Conservation (phyloP, 1,140 invertebrate species). For the Hestina assimilis region DNA sequence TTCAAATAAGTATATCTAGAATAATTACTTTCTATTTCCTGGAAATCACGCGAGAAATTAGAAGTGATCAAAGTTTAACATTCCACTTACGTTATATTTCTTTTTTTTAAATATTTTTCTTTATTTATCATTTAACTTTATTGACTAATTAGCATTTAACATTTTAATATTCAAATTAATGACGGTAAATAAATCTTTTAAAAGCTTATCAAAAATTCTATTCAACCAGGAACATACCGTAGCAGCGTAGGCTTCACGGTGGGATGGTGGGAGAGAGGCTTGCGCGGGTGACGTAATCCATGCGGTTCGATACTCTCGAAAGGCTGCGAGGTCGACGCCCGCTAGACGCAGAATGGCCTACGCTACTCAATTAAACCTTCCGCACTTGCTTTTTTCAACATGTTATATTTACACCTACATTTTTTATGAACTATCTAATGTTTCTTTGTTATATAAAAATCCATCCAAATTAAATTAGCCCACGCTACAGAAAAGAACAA, state of each 20-base stretch:
- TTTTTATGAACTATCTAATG: neutral
- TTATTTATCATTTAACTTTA: no score
- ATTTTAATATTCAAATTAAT: no score
- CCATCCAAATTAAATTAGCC: no score
- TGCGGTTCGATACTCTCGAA: slow-evolving; percentile 74
- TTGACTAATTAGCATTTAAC: no score
- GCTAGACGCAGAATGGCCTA: slow-evolving; percentile 73
- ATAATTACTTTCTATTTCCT: no score
- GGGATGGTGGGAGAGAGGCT: slow-evolving; percentile 38
- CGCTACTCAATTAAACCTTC: slow-evolving; percentile 68
- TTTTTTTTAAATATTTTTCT: no score
- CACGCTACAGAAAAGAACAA: no score
- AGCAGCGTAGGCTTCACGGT: slow-evolving; percentile 23
- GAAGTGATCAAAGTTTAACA: no score
- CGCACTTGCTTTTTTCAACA: slow-evolving; percentile 43
- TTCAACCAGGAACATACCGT: slow-evolving; percentile 5
- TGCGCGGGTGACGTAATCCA: slow-evolving; percentile 68
- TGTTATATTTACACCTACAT: neutral
- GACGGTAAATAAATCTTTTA: no score
- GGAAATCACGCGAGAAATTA: no score
- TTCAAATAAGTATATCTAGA: no score
- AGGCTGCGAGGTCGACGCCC: slow-evolving; percentile 67
- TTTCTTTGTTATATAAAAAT: neutral
- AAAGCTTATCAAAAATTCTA: slow-evolving; percentile 6
- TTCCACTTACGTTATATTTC: no score